Base-by-base conservation (phyloP, 2,797 vertebrate species). In the Alauda arvensis region DNA sequence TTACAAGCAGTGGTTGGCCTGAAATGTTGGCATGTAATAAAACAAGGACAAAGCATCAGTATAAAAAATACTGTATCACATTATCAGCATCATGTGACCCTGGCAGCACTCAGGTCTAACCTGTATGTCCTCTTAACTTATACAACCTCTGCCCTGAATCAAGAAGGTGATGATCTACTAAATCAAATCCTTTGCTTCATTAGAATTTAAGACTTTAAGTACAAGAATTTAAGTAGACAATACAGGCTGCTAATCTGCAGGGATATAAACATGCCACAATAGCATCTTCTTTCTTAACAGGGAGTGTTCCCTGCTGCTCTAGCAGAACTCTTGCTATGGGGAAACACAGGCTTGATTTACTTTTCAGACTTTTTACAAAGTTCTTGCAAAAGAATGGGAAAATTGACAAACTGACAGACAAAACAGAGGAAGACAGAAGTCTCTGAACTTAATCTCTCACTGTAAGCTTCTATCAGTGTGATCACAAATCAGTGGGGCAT, bases 1-100 rank as follows among this genome's bases (percentile, higher is more conserved):
- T 93, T 93, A 91, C 4, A 24, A 91, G 65, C 91, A 93, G 91
- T 16, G 11, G 89, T 91, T 92, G 89, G 83, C 85, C 89, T 89
- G 87, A 93, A 93, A 92, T 62, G 53, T 18, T 94, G 89, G 87
- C 65, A 3, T 60, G 71, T 53, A 78, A 89, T 70, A 53, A 85
- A 87, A 87, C 24, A 60, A 55, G 34, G 33, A 92, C 45, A 89
- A 66, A 87, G 31, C 63, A 72, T 14, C 74, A 70, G 46, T 33
- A 61, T 34, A 87, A 83, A 86, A 92, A 78, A 67, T 29, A 70
- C 40, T 59, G 71, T 55, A 65, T 74, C 28, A 3, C 31, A 87
- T 74, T 77, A 61, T 75, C 65, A 74, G 57, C 5, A 3, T 86
- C 49, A 60, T 7, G 3, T 72, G 53, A 81, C 33, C 43, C 29